phyloP scores from a whole-genome alignment of 2,113 vertebrate species.

The Bambusicola thoracicus region DNA sequence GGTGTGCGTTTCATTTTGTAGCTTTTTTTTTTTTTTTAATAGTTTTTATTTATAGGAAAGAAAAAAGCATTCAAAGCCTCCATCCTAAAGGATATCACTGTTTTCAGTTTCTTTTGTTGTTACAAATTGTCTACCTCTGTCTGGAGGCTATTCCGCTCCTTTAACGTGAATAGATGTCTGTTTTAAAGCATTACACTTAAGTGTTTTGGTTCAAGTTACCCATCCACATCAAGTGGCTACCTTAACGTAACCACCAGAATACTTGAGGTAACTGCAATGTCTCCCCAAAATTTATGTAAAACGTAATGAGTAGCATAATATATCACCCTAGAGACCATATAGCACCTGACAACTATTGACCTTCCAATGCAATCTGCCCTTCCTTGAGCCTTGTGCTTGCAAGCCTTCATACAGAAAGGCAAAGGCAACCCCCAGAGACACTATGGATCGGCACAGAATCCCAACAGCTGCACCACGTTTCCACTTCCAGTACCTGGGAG shows the following conservation, averaged over 20 bases:
- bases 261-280: neutral
- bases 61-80: neutral
- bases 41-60: neutral
- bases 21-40: neutral
- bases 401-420: neutral
- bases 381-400: neutral
- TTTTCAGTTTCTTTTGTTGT: neutral
- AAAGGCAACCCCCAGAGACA: neutral
- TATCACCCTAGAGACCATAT: accelerated
- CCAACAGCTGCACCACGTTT: neutral
- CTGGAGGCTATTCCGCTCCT: neutral
- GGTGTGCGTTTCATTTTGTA: neutral
- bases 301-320: too few relatives aligned
- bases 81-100: neutral
- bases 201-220: neutral
- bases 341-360: neutral
- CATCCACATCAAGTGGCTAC: neutral
- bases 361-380: neutral
- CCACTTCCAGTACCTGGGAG: neutral
- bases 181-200: too few relatives aligned
- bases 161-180: too few relatives aligned
- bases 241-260: neutral
- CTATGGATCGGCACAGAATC: neutral
- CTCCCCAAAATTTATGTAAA: neutral
- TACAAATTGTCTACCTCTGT: neutral